phyloP scores from a whole-genome alignment of 1,140 invertebrate genomes.

The Dendroctonus ponderosae region DNA sequence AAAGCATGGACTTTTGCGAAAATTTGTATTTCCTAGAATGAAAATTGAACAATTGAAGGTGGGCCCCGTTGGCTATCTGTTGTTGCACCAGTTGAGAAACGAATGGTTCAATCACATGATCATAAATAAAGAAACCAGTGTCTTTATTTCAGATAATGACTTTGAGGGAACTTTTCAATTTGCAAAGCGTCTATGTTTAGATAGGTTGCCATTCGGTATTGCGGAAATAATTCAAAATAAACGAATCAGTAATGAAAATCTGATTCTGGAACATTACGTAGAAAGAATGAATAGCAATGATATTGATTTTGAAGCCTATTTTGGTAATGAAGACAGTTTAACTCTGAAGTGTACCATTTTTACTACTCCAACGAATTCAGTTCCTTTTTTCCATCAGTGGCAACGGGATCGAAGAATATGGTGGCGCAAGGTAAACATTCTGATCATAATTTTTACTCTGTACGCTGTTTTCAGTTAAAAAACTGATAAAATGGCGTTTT shows the following conservation, averaged over 20 bases:
- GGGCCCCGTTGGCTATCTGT: conserved; percentile 56
- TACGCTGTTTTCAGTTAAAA: no score
- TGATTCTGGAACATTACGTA: conserved; percentile 20
- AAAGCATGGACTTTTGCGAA: conserved; percentile 48
- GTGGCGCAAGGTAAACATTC: conserved; percentile 67
- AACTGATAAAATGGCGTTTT: no score
- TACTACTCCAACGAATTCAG: conserved; percentile 49
- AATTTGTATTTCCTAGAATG: conserved; percentile 43
- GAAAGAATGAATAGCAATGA: conserved; percentile 30
- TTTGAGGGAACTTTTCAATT: conserved; percentile 46
- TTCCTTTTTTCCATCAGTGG: conserved; percentile 65
- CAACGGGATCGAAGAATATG: conserved; percentile 74
- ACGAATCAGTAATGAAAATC: conserved; percentile 17
- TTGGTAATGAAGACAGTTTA: conserved; percentile 23
- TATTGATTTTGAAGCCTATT: conserved; percentile 32
- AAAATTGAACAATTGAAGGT: conserved; percentile 49
- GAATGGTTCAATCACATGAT: conserved; percentile 59
- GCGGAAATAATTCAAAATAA: conserved; percentile 43
- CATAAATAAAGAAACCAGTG: conserved; percentile 54
- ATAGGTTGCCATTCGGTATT: conserved; percentile 57
- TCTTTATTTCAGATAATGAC: conserved; percentile 51
- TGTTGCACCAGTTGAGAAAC: conserved; percentile 57
- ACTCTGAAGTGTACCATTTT: conserved; percentile 49
- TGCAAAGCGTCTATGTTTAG: conserved; percentile 44
- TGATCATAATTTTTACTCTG: conserved; percentile 1